phyloP scores from a whole-genome alignment of 2,888 invertebrate species.

The Lycia hirtaria region DNA sequence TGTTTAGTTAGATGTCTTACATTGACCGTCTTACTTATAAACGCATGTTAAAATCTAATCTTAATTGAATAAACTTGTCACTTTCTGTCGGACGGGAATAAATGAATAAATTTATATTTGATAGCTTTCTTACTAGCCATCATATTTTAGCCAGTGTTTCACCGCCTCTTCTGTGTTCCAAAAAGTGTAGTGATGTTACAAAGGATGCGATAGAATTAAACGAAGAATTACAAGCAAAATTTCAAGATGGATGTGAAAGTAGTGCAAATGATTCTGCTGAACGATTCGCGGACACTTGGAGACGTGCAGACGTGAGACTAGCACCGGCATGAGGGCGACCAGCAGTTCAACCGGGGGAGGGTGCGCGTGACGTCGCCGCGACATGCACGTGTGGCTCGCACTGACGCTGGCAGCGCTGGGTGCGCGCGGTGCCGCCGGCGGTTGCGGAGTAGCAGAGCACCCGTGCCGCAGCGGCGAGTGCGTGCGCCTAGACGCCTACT shows the following conservation, averaged over 20 bases:
- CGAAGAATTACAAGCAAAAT: neutral
- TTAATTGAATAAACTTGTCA: no score
- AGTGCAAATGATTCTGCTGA: neutral
- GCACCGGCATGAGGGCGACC: conserved; percentile 11
- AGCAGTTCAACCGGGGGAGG: conserved; percentile 8
- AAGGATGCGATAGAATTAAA: neutral
- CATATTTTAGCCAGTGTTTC: neutral
- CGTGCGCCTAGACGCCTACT: conserved; percentile 93
- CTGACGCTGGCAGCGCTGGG: conserved; percentile 36
- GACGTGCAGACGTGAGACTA: conserved; percentile 3
- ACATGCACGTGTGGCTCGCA: conserved; percentile 27
- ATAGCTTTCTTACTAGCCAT: no score
- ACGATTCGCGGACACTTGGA: conserved; percentile 1
- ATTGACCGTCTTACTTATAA: no score
- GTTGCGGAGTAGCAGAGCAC: conserved; percentile 72
- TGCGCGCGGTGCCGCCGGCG: conserved; percentile 63
- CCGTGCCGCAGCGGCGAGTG: conserved; percentile 88
- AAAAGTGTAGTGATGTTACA: neutral
- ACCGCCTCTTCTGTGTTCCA: neutral
- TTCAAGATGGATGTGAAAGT: neutral
- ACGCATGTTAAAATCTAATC: no score
- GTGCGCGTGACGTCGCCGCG: conserved; percentile 16
- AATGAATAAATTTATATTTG: no score
- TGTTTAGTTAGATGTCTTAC: no score
- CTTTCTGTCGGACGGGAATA: no score